Evolutionary conservation across 53 echinoderm and acorn worm species (phyloP), one percentile per base, ranked within the genome.

Genomic region (Echinometra lucunter): DNA sequence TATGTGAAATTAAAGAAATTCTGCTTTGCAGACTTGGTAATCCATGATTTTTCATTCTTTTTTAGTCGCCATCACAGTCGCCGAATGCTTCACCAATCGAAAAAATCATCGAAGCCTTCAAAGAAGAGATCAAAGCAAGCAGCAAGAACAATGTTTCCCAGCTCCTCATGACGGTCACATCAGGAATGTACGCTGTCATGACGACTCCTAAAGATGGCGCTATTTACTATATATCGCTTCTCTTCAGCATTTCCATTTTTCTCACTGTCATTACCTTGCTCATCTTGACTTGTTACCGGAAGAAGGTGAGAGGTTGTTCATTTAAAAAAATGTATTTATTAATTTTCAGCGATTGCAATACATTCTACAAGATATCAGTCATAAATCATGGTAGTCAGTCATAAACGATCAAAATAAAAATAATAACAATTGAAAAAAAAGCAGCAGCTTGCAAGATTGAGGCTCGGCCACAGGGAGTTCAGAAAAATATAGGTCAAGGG

Each of bases 111-210:
- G 9, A 44, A 40, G 44, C 81, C 44, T 81, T 81, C 81, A 44
- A 81, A 81, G 40, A 3, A 8, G 81, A 81, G 6, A 44, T 81
- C 18, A 44, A 7, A 44, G 12, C 72, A 32, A 72, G 72, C 72
- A 44, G 8, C 44, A 42, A 81, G 44, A 81, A 44, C 81, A 81
- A 81, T 18, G 23, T 23, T 18, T 81, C 81, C 21, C 81, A 81
- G 44, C 81, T 81, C 19, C 23, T 81, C 23, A 81, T 81, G 81
- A 81, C 25, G 44, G 23, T 81, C 6, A 44, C 81, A 44, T 81
- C 81, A 1, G 81, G 81, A 40, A 81, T 81, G 81, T 81, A 28
- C 30, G 81, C 25, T 81, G 81, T 81, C 81, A 81, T 42, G 81
- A 81, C 81, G 1, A 25, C 44, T 6, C 23, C 44, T 23, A 44